Conservation (phyloP, 2,888 invertebrate species). For the Erebia ligea region DNA sequence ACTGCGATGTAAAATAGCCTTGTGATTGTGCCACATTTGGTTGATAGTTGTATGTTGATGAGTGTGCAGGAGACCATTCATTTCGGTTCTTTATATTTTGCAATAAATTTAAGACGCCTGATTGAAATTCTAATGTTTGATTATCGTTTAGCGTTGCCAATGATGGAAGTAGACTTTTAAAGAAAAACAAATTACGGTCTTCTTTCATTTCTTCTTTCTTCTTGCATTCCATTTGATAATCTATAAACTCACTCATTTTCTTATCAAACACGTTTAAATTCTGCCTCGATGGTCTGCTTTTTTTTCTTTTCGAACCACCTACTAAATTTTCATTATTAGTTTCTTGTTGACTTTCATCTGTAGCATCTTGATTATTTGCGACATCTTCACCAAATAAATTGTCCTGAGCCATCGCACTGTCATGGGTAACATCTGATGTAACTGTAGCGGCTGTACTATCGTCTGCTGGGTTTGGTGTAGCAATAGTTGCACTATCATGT, state of each 20-base stretch:
- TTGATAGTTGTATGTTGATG: not conserved
- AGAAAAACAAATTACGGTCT: not conserved
- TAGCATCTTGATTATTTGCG: constrained; percentile 2
- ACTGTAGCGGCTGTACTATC: constrained; percentile 4
- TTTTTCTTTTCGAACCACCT: constrained; percentile 26
- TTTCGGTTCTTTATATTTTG: constrained; percentile 4
- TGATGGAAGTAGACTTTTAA: constrained; percentile 1
- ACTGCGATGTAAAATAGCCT: constrained; percentile 1
- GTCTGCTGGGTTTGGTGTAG: constrained; percentile 4
- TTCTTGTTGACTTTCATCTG: constrained; percentile 4
- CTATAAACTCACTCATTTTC: constrained; percentile 44
- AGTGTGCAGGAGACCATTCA: constrained; percentile 1
- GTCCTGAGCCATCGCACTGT: constrained; percentile 4
- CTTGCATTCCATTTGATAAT: constrained; percentile 21
- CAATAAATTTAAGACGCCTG: not conserved
- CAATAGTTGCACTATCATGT: constrained; percentile 3
- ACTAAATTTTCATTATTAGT: constrained; percentile 4
- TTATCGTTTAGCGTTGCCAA: not conserved
- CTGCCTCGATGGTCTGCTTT: constrained; percentile 31
- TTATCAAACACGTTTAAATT: constrained; percentile 41
- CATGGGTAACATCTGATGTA: constrained; percentile 4
- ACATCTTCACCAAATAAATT: constrained; percentile 4
- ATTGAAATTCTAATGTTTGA: constrained; percentile 1
- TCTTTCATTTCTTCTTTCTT: constrained; percentile 3
- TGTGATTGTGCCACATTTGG: not conserved